These are phyloP conservation scores for Gracilinanus agilis DNA, from an alignment of 2,113 vertebrate genomes.

Conservation along the genomic window DNA sequence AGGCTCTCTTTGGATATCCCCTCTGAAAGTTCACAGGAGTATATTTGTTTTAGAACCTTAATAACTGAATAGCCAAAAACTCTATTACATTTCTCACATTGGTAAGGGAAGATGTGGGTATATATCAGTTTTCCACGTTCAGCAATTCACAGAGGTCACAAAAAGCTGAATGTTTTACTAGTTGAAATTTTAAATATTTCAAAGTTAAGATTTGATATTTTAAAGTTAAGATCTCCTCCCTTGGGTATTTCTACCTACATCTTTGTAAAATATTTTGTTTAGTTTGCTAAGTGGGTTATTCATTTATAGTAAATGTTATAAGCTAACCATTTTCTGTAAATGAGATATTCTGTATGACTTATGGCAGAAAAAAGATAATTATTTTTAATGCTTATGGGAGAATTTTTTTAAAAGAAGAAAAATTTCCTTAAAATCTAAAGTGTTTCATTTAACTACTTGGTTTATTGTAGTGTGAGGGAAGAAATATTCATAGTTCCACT, in stretches of 20 bases:
- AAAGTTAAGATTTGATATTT: not conserved
- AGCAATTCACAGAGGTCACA: not conserved
- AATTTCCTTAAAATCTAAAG: slow-evolving; percentile 54
- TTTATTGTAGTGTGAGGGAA: slow-evolving; percentile 9
- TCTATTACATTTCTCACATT: not conserved
- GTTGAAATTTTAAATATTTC: not conserved
- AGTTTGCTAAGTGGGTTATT: not conserved
- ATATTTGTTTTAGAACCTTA: not conserved
- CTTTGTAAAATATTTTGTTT: slow-evolving; percentile 33
- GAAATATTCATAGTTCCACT: not conserved
- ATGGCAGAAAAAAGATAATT: slow-evolving; percentile 53
- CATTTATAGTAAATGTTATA: slow-evolving; percentile 55
- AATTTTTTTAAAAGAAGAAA: slow-evolving; percentile 5
- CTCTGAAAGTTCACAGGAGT: not conserved
- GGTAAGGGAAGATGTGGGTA: not conserved
- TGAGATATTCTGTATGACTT: slow-evolving; percentile 35
- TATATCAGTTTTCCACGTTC: not conserved
- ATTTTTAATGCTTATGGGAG: not conserved
- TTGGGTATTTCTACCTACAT: not conserved
- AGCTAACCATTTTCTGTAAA: slow-evolving; percentile 59
- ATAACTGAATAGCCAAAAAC: not conserved
- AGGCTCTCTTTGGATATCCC: slow-evolving; percentile 13
- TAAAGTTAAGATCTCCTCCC: not conserved
- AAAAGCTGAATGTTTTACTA: not conserved
- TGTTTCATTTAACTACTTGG: not conserved